Evolutionary conservation across 2,113 vertebrate genomes (phyloP).

Genomic region (Sardina pilchardus): DNA sequence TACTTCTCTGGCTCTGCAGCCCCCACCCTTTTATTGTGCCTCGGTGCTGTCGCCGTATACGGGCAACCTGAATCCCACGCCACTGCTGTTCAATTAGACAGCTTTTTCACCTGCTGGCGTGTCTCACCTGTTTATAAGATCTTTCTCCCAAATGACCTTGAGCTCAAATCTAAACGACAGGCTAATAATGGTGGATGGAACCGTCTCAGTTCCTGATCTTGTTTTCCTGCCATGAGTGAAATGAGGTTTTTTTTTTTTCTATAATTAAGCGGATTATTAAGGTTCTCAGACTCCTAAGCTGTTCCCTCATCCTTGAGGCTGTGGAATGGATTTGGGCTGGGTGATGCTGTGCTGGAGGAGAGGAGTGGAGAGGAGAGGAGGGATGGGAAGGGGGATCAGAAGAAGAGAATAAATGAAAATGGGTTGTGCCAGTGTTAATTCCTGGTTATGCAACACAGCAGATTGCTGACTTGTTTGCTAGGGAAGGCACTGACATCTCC

Average conservation of each 20-base stretch:
- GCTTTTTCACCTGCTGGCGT: background rate
- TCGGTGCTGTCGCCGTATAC: background rate
- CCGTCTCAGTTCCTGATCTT: background rate
- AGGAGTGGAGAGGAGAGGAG: background rate
- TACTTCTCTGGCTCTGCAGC: background rate
- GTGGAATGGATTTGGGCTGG: conserved; percentile 28
- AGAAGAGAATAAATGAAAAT: background rate
- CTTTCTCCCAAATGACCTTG: background rate
- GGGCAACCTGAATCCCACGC: background rate
- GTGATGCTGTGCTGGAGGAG: background rate
- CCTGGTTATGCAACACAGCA: conserved; percentile 28
- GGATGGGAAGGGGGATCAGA: background rate
- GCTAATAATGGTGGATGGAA: conserved; percentile 10
- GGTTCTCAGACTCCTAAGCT: conserved; percentile 34
- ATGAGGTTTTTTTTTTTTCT: conserved; percentile 42
- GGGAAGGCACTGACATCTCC: background rate
- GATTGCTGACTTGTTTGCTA: conserved; percentile 26
- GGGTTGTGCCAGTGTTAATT: conserved; percentile 3
- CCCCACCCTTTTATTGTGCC: background rate
- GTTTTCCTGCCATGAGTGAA: conserved; percentile 36
- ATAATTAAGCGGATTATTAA: conserved; percentile 58
- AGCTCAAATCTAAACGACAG: background rate
- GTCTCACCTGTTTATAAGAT: background rate
- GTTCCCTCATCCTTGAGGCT: conserved; percentile 15
- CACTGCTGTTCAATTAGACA: background rate